Evolutionary conservation across 2,113 vertebrate genomes (phyloP).

Genomic region (Lamprotornis superbus): DNA sequence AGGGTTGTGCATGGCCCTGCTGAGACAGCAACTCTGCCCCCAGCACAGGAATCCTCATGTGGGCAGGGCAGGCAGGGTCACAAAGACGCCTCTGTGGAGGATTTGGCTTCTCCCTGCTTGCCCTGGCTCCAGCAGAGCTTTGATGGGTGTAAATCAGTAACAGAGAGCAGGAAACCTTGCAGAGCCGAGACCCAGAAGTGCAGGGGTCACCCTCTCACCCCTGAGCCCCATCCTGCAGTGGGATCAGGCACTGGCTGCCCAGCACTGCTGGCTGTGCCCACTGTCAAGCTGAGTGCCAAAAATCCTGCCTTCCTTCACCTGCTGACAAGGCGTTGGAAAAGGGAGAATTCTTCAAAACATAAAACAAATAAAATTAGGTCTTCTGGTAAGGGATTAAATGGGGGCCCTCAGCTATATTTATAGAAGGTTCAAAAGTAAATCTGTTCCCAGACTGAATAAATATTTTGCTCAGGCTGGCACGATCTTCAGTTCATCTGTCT

Average conservation of each 20-base stretch:
- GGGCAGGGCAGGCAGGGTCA: not conserved
- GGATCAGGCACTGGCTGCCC: not conserved
- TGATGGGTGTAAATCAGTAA: not conserved
- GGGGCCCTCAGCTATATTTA: conserved; percentile 42
- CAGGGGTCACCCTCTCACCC: not conserved
- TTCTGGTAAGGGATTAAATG: conserved; percentile 36
- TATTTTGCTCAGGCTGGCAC: conserved; percentile 54
- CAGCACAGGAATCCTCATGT: not conserved
- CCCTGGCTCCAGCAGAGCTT: not conserved
- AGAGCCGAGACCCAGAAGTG: not conserved
- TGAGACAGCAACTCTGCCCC: not conserved
- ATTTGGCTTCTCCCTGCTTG: not conserved
- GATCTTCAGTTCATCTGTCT: conserved; percentile 54
- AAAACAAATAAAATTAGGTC: conserved; percentile 40
- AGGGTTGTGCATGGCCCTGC: fast-evolving
- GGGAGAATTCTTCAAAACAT: not conserved
- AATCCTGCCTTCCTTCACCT: not conserved
- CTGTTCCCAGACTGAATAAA: conserved; percentile 55
- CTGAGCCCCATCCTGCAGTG: not conserved
- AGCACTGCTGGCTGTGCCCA: not conserved
- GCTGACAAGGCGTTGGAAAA: not conserved
- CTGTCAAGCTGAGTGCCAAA: not conserved
- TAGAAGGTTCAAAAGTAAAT: conserved; percentile 62
- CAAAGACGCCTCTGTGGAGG: not conserved
- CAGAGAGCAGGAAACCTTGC: not conserved